Conservation (phyloP, 1,140 invertebrate genomes). For the Aphaenogaster ashmeadi region DNA sequence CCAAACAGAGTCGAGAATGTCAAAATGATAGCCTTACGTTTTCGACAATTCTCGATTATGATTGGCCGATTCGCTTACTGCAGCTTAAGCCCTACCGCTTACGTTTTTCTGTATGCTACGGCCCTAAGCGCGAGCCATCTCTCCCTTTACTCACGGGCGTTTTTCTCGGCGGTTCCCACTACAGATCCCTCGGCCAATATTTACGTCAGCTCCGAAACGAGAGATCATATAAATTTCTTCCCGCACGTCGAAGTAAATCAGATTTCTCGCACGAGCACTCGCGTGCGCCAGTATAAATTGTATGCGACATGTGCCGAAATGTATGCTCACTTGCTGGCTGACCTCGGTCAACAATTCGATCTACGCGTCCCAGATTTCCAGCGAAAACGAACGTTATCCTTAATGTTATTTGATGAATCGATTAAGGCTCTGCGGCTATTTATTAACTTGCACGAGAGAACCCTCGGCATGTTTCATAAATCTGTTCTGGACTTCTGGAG, state of each 20-base stretch:
- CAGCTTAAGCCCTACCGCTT: too few relatives aligned
- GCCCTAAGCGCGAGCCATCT: too few relatives aligned
- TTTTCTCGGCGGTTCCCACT: not conserved
- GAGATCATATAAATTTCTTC: not conserved
- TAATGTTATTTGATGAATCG: not conserved
- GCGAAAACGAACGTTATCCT: not conserved
- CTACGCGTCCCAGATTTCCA: conserved; percentile 15
- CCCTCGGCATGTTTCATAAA: conserved; percentile 5
- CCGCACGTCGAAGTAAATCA: not conserved
- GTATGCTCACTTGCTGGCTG: not conserved
- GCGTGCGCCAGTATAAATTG: not conserved
- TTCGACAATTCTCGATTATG: too few relatives aligned
- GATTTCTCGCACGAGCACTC: not conserved
- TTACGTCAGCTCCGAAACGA: too few relatives aligned
- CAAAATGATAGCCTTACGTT: too few relatives aligned
- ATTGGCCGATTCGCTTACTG: too few relatives aligned
- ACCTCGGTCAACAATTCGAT: not conserved
- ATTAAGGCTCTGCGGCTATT: not conserved
- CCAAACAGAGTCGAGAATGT: too few relatives aligned
- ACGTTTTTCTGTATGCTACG: too few relatives aligned
- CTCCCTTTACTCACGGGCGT: not conserved
- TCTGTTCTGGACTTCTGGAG: not conserved
- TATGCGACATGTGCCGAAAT: not conserved
- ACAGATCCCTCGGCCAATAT: not conserved
- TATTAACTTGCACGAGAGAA: not conserved